phyloP scores from a whole-genome alignment of 2,797 vertebrate genomes.

The Chrysocyon brachyurus region DNA sequence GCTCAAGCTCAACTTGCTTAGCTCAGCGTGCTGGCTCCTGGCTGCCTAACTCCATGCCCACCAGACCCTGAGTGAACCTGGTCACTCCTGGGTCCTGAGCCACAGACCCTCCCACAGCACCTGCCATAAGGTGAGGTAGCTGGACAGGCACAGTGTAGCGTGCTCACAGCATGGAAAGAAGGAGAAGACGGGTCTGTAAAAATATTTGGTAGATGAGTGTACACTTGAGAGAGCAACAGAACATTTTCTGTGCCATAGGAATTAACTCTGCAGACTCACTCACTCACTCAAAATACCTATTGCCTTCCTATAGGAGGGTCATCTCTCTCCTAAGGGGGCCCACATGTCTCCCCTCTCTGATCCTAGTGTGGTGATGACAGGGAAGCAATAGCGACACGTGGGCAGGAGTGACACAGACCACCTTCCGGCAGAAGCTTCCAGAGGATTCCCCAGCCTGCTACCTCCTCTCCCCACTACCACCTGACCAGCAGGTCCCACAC shows the following conservation, averaged over 20 bases:
- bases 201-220: background rate
- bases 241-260: background rate
- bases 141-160: accelerated
- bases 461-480: background rate
- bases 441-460: background rate
- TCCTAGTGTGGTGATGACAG: background rate
- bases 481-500: accelerated
- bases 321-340: background rate
- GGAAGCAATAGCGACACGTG: accelerated
- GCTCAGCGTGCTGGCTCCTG: accelerated
- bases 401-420: too few relatives aligned
- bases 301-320: accelerated
- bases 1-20: background rate
- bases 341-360: background rate
- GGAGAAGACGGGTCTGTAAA: background rate
- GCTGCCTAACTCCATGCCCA: accelerated
- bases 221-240: background rate
- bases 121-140: background rate
- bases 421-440: background rate
- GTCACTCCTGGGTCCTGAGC: background rate
- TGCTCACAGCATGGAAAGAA: background rate
- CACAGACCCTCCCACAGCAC: background rate
- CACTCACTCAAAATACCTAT: background rate
- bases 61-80: background rate
- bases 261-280: background rate